A percentile compares a stretch with the other conserved stretches of the same genome.
phyloP scores from a whole-genome alignment of 2,113 vertebrate species.

The Thunnus thynnus region DNA sequence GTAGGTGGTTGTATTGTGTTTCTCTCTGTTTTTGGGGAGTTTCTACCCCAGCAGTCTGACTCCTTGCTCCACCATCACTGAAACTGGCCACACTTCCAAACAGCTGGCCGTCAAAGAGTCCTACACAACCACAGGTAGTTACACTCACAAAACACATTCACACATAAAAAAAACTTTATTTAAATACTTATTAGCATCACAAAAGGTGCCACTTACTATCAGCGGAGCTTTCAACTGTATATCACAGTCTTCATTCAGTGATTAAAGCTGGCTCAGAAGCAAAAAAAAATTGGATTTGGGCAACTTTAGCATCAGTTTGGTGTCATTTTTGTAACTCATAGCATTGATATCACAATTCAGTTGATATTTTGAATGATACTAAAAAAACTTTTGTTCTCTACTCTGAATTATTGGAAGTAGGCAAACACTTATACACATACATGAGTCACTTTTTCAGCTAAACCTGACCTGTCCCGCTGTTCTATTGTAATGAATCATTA shows the following conservation, averaged over 20 bases:
- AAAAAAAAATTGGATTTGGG: too few species aligned
- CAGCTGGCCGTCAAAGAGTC: conserved; percentile 88
- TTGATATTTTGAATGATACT: too few species aligned
- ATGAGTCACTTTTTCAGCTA: conserved; percentile 2
- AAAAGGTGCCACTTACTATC: too few species aligned
- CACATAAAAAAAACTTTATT: not conserved
- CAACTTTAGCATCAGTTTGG: too few species aligned
- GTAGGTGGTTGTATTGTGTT: conserved; percentile 94
- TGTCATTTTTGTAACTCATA: too few species aligned
- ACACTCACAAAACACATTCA: not conserved
- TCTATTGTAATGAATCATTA: conserved; percentile 50
- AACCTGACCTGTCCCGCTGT: conserved; percentile 27
- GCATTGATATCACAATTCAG: too few species aligned
- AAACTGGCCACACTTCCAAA: conserved; percentile 86
- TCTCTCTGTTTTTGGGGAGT: conserved; percentile 93
- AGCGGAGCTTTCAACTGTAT: too few species aligned
- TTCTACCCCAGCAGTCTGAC: conserved; percentile 89
- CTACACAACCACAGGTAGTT: conserved; percentile 90
- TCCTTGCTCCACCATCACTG: conserved; percentile 88
- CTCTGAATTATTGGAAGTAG: too few species aligned
- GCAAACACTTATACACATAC: not conserved
- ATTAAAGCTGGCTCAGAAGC: too few species aligned
- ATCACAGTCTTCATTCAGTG: too few species aligned
- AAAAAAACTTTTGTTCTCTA: too few species aligned
- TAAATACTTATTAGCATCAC: too few species aligned